phyloP scores from a whole-genome alignment of 2,113 vertebrate genomes.

The Leptobrachium leishanense region DNA sequence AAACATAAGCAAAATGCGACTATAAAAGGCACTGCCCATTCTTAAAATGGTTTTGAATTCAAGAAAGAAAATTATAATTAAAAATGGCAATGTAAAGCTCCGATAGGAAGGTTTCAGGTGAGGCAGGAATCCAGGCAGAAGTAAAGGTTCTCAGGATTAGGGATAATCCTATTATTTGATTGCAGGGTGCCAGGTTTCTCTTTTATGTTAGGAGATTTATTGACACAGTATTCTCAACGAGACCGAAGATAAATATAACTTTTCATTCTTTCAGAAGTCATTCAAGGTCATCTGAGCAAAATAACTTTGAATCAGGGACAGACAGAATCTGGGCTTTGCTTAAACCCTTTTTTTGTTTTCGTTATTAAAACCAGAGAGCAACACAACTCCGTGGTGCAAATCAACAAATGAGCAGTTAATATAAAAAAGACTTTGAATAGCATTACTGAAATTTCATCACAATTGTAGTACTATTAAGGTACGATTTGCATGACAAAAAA shows the following conservation, averaged over 20 bases:
- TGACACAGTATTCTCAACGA: constrained; percentile 47
- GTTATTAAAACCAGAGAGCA: too few relatives aligned
- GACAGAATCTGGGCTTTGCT: neutral
- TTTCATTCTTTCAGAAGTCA: neutral
- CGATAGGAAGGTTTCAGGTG: constrained; percentile 21
- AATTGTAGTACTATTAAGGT: too few relatives aligned
- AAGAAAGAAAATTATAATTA: too few relatives aligned
- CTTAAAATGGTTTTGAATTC: too few relatives aligned
- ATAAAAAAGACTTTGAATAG: too few relatives aligned
- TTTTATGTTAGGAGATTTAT: constrained; percentile 52
- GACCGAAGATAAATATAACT: neutral
- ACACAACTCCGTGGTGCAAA: too few relatives aligned
- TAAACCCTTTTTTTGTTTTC: neutral
- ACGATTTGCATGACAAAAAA: too few relatives aligned
- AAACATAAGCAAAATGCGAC: too few relatives aligned
- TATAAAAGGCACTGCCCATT: too few relatives aligned
- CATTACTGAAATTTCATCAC: too few relatives aligned
- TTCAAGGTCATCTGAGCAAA: constrained; percentile 2
- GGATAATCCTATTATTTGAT: constrained; percentile 52
- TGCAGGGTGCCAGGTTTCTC: constrained; percentile 50
- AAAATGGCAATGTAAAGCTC: neutral
- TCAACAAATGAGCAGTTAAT: too few relatives aligned
- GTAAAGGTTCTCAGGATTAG: constrained; percentile 48
- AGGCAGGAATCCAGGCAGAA: constrained; percentile 47
- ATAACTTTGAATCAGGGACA: neutral